phyloP scores from a whole-genome alignment of 2,888 invertebrate species.

The Melinaea menophilus region DNA sequence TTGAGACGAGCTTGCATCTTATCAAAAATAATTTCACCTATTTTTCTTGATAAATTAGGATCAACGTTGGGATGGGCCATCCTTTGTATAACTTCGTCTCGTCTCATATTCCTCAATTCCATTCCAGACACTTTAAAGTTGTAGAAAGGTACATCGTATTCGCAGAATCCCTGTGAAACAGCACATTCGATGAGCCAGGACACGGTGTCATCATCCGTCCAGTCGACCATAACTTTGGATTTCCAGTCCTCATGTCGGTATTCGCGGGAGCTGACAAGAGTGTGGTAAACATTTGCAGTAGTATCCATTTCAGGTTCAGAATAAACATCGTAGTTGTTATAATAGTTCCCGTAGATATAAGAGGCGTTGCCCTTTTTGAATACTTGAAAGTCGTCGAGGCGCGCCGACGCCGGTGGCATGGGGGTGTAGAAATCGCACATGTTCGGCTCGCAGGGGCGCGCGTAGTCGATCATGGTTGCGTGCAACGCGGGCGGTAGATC shows the following conservation, averaged over 20 bases:
- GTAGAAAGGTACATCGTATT: constrained; percentile 64
- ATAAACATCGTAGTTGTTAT: constrained; percentile 59
- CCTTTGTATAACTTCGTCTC: constrained; percentile 59
- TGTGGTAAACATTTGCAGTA: constrained; percentile 63
- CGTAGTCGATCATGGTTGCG: constrained; percentile 68
- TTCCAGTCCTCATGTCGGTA: constrained; percentile 72
- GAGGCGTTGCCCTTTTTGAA: constrained; percentile 65
- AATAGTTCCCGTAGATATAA: constrained; percentile 63
- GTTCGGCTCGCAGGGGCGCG: constrained; percentile 68
- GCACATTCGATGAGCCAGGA: constrained; percentile 74
- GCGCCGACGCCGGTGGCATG: constrained; percentile 60
- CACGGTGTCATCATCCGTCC: constrained; percentile 77
- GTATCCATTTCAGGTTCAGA: constrained; percentile 61
- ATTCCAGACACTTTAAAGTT: constrained; percentile 64
- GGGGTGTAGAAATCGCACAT: constrained; percentile 67
- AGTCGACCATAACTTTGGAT: constrained; percentile 70
- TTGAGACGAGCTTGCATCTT: constrained; percentile 57
- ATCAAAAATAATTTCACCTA: constrained; percentile 60
- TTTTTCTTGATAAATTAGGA: constrained; percentile 46
- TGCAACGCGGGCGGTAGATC: constrained; percentile 53
- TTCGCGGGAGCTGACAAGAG: constrained; percentile 58
- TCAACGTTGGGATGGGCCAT: constrained; percentile 58
- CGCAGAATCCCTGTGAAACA: constrained; percentile 55
- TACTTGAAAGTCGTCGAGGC: constrained; percentile 71
- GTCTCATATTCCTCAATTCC: constrained; percentile 57